A percentile compares a stretch with the other conserved stretches of the same genome.
phyloP scores from a whole-genome alignment of 2,888 invertebrate genomes.

The Lasioglossum oenotherae region DNA sequence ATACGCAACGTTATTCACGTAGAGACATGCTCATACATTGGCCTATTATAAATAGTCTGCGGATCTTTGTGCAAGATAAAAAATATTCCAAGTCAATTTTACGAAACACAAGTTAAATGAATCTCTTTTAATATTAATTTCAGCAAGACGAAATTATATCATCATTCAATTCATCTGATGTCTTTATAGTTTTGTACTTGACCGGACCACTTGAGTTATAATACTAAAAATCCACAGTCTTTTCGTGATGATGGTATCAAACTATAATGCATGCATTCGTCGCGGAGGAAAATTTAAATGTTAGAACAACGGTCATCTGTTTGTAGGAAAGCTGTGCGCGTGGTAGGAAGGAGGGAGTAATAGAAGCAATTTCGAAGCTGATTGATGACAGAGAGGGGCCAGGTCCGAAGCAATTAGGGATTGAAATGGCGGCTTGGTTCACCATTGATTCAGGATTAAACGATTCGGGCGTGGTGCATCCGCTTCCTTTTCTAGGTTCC shows the following conservation, averaged over 20 bases:
- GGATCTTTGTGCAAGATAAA: neutral
- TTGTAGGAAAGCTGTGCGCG: neutral
- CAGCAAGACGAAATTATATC: too few species aligned
- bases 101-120: too few species aligned
- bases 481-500: slow-evolving; percentile 65
- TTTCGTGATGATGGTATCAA: neutral
- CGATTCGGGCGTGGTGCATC: slow-evolving; percentile 73
- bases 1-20: neutral
- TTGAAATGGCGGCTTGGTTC: slow-evolving; percentile 70
- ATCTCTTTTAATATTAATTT: too few species aligned
- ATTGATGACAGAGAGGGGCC: slow-evolving; percentile 45
- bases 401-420: slow-evolving; percentile 69
- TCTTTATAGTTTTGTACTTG: too few species aligned
- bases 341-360: slow-evolving; percentile 17
- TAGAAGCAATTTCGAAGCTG: slow-evolving; percentile 4
- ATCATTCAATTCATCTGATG: too few species aligned
- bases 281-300: neutral
- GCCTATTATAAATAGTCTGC: neutral
- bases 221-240: too few species aligned
- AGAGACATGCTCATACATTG: neutral
- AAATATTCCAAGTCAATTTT: neutral
- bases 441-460: slow-evolving; percentile 68
- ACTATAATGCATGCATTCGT: neutral
- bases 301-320: slow-evolving; percentile 1
- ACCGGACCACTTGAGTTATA: too few species aligned